Percentiles rank a stretch among this genome's conserved stretches.
Conservation (phyloP, 2,888 invertebrate species). For the Anthoptus insignis region DNA sequence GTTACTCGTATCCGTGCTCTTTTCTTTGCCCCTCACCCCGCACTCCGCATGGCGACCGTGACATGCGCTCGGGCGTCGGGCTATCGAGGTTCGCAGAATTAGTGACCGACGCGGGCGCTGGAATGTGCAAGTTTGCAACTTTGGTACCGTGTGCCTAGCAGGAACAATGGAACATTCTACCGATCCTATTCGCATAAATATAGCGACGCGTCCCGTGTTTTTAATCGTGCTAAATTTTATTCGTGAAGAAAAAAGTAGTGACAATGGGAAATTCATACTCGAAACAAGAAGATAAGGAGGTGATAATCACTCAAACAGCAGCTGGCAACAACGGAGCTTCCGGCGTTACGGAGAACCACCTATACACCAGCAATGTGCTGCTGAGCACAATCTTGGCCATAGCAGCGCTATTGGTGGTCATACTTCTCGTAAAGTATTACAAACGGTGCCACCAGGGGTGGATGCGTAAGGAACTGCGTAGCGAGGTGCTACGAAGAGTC, state of each 20-base stretch:
- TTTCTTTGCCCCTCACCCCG: no score
- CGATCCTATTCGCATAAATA: no score
- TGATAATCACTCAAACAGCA: conserved; percentile 3
- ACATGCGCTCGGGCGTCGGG: no score
- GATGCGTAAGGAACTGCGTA: conserved; percentile 3
- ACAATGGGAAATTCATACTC: conserved; percentile 9
- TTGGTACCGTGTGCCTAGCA: no score
- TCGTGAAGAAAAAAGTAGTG: neutral
- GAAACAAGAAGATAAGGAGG: conserved; percentile 4
- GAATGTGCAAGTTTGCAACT: no score
- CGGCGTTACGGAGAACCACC: neutral
- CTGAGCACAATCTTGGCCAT: neutral
- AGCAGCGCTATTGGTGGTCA: neutral
- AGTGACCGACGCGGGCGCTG: no score
- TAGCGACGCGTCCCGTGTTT: no score
- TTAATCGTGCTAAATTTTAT: no score
- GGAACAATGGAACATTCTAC: neutral
- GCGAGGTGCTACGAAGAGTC: neutral
- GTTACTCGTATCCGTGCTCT: no score
- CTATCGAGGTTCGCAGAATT: no score
- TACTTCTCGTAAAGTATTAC: neutral
- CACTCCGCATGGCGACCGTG: no score
- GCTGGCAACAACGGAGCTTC: neutral
- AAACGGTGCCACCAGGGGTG: neutral
- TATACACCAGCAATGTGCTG: neutral